A percentile compares a stretch with the other conserved stretches of the same genome.
phyloP scores from a whole-genome alignment of 1,140 invertebrate genomes.

The Whitmania pigra region DNA sequence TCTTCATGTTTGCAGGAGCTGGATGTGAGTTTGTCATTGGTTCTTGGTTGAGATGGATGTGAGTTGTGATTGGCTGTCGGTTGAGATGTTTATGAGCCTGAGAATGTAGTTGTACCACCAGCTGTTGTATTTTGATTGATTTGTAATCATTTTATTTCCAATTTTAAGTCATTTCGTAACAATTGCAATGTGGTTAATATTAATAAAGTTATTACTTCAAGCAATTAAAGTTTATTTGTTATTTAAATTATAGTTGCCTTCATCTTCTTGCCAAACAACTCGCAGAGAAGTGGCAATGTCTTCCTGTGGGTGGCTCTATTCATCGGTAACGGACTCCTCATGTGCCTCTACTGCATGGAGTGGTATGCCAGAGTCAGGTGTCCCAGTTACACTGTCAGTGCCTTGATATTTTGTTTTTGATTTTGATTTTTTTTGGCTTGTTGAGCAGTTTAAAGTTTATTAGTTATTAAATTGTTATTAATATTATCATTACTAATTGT shows the following conservation, averaged over 20 bases:
- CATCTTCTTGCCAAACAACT: conserved; percentile 45
- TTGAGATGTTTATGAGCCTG: not conserved
- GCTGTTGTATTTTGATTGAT: too few species aligned
- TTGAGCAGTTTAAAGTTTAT: not conserved
- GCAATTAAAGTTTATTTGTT: conserved; percentile 12
- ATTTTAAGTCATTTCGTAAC: too few species aligned
- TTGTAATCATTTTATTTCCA: too few species aligned
- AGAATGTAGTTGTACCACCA: not conserved
- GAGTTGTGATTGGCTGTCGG: too few species aligned
- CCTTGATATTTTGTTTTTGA: not conserved
- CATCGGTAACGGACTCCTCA: conserved; percentile 59
- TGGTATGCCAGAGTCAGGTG: conserved; percentile 70
- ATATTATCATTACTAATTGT: not conserved
- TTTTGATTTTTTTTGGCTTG: not conserved
- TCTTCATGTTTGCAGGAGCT: conserved; percentile 47
- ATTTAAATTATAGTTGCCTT: conserved; percentile 42
- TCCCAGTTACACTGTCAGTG: conserved; percentile 41
- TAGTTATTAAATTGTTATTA: not conserved
- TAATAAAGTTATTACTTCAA: too few species aligned
- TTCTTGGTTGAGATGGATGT: too few species aligned
- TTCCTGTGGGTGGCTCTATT: conserved; percentile 68
- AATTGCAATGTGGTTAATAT: too few species aligned
- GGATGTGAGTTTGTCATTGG: conserved; percentile 45
- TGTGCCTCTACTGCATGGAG: conserved; percentile 69
- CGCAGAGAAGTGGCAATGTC: conserved; percentile 50